Evolutionary conservation across 1,140 invertebrate genomes (phyloP), one percentile per base, ranked within the genome.

Genomic region (Harlomillsia oculata): DNA sequence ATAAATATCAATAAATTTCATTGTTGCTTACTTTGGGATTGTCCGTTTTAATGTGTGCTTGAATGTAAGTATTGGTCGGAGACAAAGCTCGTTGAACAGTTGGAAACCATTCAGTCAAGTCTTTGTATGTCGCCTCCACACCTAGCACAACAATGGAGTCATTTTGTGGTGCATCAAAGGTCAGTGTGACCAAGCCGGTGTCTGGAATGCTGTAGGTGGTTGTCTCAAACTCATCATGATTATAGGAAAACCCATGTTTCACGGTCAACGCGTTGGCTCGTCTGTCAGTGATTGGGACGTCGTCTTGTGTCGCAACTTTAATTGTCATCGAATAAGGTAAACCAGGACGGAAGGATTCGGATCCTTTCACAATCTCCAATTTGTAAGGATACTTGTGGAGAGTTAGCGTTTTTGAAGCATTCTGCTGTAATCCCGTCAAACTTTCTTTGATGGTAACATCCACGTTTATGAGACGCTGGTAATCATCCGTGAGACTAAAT

Each of bases 341-440:
- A 6, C 83, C 86, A 2, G 89, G 87, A 69, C 93, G 92, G 71
- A 89, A 97, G 62, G 82, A 84, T 51, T 85, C 80, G 3, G 89
- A 78, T 1, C 85, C 85, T 64, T 88, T 81, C 40, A 87, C 79
- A 41, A 90, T 76, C 62, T 89, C 83, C 69, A 97, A 77, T 65
- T 82, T 83, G 65, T 93, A 89, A 26, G 84, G 82, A 62, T 88
- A 81, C 56, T 82, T 80, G 68, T 94, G 82, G 2, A 94, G 70
- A 16, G 80, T 80, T 51, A 92, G 76, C 57, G 80, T 77, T 0
- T 79, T 72, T 0, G 85, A 80, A 9, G 79, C 77, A 72, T 93
- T 95, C 69, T 92, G 89, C 64, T 82, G 78, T 57, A 86, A 75
- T 20, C 84, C 80, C 2, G 87, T 90, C 53, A 85, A 72, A 41